Conservation (phyloP, 2,113 vertebrate genomes). For the Athene noctua region DNA sequence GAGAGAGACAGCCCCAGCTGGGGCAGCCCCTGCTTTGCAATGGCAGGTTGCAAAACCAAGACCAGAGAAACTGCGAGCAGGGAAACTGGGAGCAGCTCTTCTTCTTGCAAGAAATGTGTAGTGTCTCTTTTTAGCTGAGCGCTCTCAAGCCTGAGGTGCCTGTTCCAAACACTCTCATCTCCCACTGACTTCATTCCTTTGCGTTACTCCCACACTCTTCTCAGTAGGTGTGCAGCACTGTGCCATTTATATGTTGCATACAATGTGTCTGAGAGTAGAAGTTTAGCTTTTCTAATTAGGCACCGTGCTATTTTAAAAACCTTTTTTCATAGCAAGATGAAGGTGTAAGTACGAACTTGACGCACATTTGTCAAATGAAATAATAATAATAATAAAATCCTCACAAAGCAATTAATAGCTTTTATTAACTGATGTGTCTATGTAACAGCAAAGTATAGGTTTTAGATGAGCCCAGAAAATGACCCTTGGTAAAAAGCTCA, state of each 20-base stretch:
- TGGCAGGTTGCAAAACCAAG: not conserved
- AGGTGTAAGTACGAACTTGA: slow-evolving; percentile 40
- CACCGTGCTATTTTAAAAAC: slow-evolving; percentile 16
- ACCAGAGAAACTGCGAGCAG: not conserved
- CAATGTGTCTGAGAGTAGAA: slow-evolving; percentile 2
- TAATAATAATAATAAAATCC: slow-evolving; percentile 46
- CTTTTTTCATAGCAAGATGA: slow-evolving; percentile 7
- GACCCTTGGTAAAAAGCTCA: slow-evolving; percentile 49
- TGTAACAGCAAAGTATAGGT: slow-evolving; percentile 61
- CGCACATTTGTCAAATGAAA: slow-evolving; percentile 50
- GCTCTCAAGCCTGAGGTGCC: slow-evolving; percentile 10
- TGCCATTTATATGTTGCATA: slow-evolving; percentile 4
- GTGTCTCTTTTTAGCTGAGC: not conserved
- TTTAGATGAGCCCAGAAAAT: slow-evolving; percentile 62
- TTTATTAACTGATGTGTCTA: slow-evolving; percentile 53
- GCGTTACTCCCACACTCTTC: slow-evolving; percentile 20
- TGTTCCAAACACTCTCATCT: slow-evolving; percentile 38
- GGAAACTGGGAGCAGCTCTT: not conserved
- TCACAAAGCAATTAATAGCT: slow-evolving; percentile 43
- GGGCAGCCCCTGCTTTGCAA: not conserved
- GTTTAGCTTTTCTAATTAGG: slow-evolving; percentile 55
- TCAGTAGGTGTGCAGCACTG: not conserved
- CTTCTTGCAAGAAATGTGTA: not conserved
- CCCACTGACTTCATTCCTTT: slow-evolving; percentile 52
- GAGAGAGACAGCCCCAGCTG: not conserved